phyloP scores from a whole-genome alignment of 2,888 invertebrate species.

The Pachymerium ferrugineum region DNA sequence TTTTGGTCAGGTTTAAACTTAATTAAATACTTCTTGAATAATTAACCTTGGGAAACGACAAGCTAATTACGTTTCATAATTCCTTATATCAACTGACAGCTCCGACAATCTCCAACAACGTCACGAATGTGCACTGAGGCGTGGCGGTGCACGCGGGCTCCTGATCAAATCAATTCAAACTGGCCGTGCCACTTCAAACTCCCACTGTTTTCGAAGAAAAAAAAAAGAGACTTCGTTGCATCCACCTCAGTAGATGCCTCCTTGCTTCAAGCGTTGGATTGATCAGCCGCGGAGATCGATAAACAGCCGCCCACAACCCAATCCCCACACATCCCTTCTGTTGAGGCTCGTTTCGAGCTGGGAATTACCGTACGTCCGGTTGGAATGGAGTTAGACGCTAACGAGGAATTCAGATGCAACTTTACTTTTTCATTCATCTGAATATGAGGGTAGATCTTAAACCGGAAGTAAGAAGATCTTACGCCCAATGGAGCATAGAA shows the following conservation, averaged over 20 bases:
- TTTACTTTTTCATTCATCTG: too few species aligned
- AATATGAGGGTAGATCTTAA: too few species aligned
- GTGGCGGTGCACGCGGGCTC: neutral
- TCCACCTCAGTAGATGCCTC: neutral
- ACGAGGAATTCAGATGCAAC: too few species aligned
- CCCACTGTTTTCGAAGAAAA: neutral
- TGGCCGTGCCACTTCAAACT: neutral
- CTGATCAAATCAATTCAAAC: constrained; percentile 13
- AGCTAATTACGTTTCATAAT: constrained; percentile 27
- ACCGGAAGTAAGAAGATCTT: too few species aligned
- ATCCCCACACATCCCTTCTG: neutral
- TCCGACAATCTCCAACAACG: neutral
- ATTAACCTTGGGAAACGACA: constrained; percentile 24
- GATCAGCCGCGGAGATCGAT: constrained; percentile 19
- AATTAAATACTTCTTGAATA: too few species aligned
- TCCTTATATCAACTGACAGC: constrained; percentile 22
- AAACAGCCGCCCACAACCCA: neutral
- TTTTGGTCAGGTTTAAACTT: constrained; percentile 1
- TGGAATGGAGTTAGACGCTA: too few species aligned
- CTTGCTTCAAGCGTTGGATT: neutral
- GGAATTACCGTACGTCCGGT: too few species aligned
- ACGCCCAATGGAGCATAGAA: too few species aligned
- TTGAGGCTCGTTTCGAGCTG: too few species aligned
- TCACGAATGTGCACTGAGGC: constrained; percentile 5
- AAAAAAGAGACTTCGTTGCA: neutral